Conservation (phyloP, 2,113 vertebrate genomes). For the Asarcornis scutulata region DNA sequence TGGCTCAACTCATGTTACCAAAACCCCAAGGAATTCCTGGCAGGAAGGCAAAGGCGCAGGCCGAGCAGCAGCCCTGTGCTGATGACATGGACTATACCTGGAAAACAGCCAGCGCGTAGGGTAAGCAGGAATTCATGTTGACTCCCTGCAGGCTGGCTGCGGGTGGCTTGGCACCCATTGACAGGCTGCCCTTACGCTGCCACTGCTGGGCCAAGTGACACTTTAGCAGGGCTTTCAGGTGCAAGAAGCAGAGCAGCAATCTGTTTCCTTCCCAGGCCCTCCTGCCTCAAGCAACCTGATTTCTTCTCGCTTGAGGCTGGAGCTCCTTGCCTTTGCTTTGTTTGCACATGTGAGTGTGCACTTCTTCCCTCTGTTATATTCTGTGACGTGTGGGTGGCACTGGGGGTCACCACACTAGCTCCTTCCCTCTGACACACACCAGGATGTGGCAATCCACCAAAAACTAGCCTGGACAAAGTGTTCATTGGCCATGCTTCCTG, state of each 20-base stretch:
- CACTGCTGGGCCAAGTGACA: slow-evolving; percentile 54
- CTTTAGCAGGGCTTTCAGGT: background rate
- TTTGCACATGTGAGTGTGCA: background rate
- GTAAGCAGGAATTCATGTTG: slow-evolving; percentile 19
- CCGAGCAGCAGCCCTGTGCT: background rate
- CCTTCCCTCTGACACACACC: background rate
- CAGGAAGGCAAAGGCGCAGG: background rate
- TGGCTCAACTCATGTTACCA: background rate
- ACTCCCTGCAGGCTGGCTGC: slow-evolving; percentile 22
- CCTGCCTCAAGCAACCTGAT: slow-evolving; percentile 18
- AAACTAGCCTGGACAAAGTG: background rate
- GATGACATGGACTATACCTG: slow-evolving; percentile 27
- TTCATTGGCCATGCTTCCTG: background rate
- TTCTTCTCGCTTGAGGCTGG: slow-evolving; percentile 6
- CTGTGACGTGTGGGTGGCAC: background rate
- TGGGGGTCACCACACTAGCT: accelerated
- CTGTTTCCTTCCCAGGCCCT: slow-evolving; percentile 46
- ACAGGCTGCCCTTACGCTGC: slow-evolving; percentile 5
- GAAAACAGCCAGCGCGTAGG: background rate
- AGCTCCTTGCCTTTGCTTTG: background rate
- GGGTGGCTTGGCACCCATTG: slow-evolving; percentile 24
- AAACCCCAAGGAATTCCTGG: background rate
- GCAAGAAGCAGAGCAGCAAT: slow-evolving; percentile 58
- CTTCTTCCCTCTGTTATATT: background rate
- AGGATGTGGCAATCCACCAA: background rate